Base-by-base conservation (phyloP, 2,113 vertebrate species). In the Physeter macrocephalus region DNA sequence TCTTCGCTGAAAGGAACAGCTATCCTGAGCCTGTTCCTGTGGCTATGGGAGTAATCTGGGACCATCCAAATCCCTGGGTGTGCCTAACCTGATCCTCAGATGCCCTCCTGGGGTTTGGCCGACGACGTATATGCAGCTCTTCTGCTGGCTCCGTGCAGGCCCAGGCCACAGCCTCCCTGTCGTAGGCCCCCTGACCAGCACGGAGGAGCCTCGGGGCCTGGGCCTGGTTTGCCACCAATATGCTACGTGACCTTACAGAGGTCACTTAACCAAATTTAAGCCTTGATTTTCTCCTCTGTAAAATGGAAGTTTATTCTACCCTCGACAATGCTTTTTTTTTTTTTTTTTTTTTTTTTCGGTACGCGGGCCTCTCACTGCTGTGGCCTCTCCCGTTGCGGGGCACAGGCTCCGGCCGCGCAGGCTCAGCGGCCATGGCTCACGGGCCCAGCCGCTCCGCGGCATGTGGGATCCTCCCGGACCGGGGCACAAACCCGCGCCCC, bases 191-290 rank as follows among this genome's bases (percentile, higher is more conserved):
- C 8, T 11, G 83, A 31, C 3, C 21, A 23, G n/a, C 0, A 1
- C 9, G 31, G 21, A 20, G 31, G 66, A n/a, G 81, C 9, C 36
- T 29, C 13, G 25, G 71, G 31, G 29, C 29, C 21, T 12, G 41
- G n/a, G 34, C 34, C n/a, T 20, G 31, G 52, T 52, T 69, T 20
- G 69, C 17, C 43, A 39, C 41, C 41, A 21, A 13, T 23, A 41
- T 5, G 0, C 41, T 4, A 2, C 0, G 8, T 3, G 21, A 59
- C 52, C 21, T 36, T 8, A 18, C 0, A 1, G 1, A 15, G 11
- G 25, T 27, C 81, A 25, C 25, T 2, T 13, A 4, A 8, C 31
- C 21, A 17, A 39, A 18, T 12, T 1, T 14, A 34, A 14, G 46
- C 27, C 85, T 80, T 34, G 49, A 20, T 23, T 41, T 49, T 52